Base-by-base conservation (phyloP, 2,888 invertebrate genomes). In the Ornithoptera priamus region DNA sequence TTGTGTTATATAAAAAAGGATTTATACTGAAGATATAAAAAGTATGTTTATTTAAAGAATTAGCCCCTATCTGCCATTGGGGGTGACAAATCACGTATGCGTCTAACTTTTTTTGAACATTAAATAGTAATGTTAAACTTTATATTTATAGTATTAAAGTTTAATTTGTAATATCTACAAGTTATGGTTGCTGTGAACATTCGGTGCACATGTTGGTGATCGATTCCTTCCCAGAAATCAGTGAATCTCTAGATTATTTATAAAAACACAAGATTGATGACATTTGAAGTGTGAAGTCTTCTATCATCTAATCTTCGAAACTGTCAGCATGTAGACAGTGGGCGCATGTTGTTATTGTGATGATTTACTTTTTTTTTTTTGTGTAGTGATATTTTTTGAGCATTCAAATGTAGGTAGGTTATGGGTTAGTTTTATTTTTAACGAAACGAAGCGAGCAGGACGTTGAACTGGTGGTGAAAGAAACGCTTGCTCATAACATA, bases 221-320 rank as follows among this genome's bases (percentile, higher is more conserved):
- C 71, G 72, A 74, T 77, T 72, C 72, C 73, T 73, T 76, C 77
- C 74, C 76, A 78, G 77, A 78, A 81, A 82, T 82, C 77, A 80
- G 85, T 82, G 57, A 73, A 81, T 78, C 75, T 79, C 77, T 72
- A 78, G 80, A 82, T 84, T 82, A 81, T 84, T 84, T 81, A 78
- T 74, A 79, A 82, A 81, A 81, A 82, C 78, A 72, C 70, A 85
- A 85, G 87, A 90, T 88, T 85, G 83, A 88, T 89, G 83, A 80
- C 75, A 73, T 75, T 64, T 65, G 80, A 88, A 85, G 89, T 88
- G 90, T 88, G 85, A 89, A 89, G 78, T 81, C 81, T 74, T 78
- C 75, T 74, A 64, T 72, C 71, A 69, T 72, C 42, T 68, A 72
- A 69, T 71, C 71, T 74, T 72, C 67, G 62, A 62, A 72, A 71